phyloP scores from a whole-genome alignment of 2,113 vertebrate genomes.

The Charadrius vociferus region DNA sequence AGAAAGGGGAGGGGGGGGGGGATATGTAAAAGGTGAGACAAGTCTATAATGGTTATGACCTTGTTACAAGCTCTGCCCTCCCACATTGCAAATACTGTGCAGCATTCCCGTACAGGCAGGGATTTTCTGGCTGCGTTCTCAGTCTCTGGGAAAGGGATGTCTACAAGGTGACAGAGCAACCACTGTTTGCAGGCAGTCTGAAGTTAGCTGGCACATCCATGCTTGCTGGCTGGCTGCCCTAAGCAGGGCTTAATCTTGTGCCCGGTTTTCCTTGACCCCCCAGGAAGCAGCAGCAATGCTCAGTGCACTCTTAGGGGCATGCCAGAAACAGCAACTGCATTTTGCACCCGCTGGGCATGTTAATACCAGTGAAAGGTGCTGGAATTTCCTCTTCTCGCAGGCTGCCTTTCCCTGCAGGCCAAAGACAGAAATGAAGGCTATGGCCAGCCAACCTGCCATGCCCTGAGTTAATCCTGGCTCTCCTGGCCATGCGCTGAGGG shows the following conservation, averaged over 20 bases:
- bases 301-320: background rate
- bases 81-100: background rate
- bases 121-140: background rate
- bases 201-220: background rate
- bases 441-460: background rate
- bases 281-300: background rate
- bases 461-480: background rate
- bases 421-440: background rate
- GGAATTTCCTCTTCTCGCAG: background rate
- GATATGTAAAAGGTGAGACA: background rate
- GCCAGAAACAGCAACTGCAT: background rate
- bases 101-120: background rate
- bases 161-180: background rate
- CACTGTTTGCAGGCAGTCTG: background rate
- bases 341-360: background rate
- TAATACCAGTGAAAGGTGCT: background rate
- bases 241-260: background rate
- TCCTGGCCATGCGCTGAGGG: fast-evolving
- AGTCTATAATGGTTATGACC: background rate
- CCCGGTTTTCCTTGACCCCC: background rate
- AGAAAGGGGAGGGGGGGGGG: background rate
- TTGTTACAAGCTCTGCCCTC: background rate
- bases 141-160: background rate
- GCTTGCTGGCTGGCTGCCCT: background rate
- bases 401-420: background rate